Percentiles rank a stretch among this genome's conserved stretches.
Conservation (phyloP, 2,888 invertebrate genomes). For the Melinaea marsaeus region DNA sequence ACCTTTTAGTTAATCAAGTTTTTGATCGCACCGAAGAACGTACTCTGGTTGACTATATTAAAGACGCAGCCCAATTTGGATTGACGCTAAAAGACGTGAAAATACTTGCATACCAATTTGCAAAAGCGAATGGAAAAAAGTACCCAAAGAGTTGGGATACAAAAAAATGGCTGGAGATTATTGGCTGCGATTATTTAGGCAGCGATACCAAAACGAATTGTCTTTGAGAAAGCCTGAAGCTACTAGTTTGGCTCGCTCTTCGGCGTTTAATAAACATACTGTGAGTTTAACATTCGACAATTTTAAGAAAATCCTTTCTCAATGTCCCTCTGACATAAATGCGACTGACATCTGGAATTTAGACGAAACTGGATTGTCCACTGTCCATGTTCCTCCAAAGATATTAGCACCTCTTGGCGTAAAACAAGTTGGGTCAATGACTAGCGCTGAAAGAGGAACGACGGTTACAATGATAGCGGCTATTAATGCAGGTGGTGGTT, state of each 20-base stretch:
- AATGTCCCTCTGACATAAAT: conserved; percentile 28
- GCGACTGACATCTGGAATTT: conserved; percentile 36
- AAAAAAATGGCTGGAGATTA: conserved; percentile 25
- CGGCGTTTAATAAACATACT: conserved; percentile 35
- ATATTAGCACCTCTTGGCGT: conserved; percentile 36
- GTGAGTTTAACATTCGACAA: conserved; percentile 34
- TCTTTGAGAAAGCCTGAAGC: background rate
- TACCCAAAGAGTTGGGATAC: conserved; percentile 30
- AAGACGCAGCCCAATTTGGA: conserved; percentile 12
- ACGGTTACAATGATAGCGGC: no score
- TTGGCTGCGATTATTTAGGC: conserved; percentile 23
- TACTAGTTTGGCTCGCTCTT: conserved; percentile 28
- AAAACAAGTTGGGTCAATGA: conserved; percentile 37
- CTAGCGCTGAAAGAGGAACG: conserved; percentile 20
- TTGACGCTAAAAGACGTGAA: conserved; percentile 12
- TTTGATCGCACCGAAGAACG: conserved; percentile 7
- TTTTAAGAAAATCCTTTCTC: conserved; percentile 31
- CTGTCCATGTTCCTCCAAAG: conserved; percentile 39
- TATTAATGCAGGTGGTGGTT: conserved; percentile 26
- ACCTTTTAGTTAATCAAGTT: conserved; percentile 13
- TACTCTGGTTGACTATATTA: conserved; percentile 11
- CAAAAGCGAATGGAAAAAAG: conserved; percentile 31
- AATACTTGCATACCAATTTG: conserved; percentile 24
- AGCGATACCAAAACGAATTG: conserved; percentile 14
- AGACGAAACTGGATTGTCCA: conserved; percentile 39